Percentiles rank a stretch among this genome's conserved stretches.
Evolutionary conservation across 1,140 invertebrate genomes (phyloP).

Genomic region (Pteromalus puparum): DNA sequence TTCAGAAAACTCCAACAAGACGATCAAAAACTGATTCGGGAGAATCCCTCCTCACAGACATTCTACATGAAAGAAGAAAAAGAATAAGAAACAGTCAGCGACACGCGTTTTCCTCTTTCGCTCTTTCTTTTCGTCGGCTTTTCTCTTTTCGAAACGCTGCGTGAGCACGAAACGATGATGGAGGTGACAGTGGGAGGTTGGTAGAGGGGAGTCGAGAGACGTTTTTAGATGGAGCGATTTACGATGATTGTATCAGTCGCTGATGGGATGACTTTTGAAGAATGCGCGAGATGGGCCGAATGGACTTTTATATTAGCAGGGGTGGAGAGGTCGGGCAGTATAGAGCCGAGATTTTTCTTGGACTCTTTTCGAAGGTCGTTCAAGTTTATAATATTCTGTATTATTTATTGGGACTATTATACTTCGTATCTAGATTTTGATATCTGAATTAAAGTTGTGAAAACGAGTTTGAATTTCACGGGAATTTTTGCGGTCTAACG

Average conservation of each 20-base stretch:
- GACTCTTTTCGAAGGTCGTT: not conserved
- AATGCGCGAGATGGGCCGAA: conserved; percentile 12
- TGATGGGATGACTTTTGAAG: conserved; percentile 32
- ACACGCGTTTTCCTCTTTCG: conserved; percentile 12
- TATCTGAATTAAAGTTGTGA: no score
- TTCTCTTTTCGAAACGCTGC: not conserved
- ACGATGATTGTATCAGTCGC: conserved; percentile 37
- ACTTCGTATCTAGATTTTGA: no score
- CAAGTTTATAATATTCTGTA: no score
- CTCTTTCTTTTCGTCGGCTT: conserved; percentile 45
- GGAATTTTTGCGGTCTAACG: no score
- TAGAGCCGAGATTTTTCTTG: not conserved
- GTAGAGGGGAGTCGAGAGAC: not conserved
- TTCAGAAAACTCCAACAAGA: not conserved
- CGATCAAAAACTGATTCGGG: not conserved
- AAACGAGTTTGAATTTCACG: no score
- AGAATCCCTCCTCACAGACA: not conserved
- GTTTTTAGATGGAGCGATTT: conserved; percentile 43
- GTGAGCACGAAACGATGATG: conserved; percentile 42
- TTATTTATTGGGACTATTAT: no score
- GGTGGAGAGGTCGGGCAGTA: not conserved
- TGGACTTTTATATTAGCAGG: not conserved
- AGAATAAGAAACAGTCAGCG: not conserved
- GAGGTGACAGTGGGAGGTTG: conserved; percentile 26
- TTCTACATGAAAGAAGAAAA: not conserved